phyloP scores from a whole-genome alignment of 2,888 invertebrate species.

The Sepiola atlantica region DNA sequence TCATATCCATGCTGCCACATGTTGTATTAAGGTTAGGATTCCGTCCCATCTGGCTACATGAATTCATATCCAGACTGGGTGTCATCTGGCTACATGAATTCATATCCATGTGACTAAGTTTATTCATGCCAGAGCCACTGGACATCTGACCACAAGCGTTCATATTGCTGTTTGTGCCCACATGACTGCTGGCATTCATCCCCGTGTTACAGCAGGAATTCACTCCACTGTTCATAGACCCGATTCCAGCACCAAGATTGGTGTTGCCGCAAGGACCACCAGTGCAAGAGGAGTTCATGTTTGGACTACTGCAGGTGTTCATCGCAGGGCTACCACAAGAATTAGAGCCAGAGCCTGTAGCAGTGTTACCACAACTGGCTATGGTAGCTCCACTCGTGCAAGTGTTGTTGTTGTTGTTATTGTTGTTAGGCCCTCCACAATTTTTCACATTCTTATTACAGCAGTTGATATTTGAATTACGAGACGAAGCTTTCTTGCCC shows the following conservation, averaged over 20 bases:
- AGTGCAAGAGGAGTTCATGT: neutral
- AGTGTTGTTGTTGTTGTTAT: neutral
- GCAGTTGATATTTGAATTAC: neutral
- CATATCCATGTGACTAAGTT: slow-evolving; percentile 32
- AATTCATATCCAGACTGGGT: neutral
- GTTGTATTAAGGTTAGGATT: neutral
- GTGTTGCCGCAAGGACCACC: neutral
- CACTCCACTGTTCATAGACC: neutral
- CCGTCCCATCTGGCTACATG: neutral
- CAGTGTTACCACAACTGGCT: slow-evolving; percentile 9
- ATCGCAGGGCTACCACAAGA: slow-evolving; percentile 33
- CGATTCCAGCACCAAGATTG: neutral
- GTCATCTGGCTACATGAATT: neutral
- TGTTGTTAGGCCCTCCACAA: neutral
- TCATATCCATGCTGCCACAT: neutral
- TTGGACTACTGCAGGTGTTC: slow-evolving; percentile 1
- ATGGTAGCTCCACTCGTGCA: slow-evolving; percentile 1
- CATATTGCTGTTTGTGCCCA: neutral
- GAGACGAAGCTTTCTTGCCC: neutral
- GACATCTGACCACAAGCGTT: neutral
- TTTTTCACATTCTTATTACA: neutral
- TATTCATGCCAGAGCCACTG: neutral
- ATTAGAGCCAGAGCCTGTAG: neutral
- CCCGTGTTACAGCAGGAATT: neutral
- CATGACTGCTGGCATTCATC: neutral